These are phyloP conservation scores for Trichopria drosophilae DNA, from an alignment of 2,888 invertebrate species.

Conservation along the genomic window DNA sequence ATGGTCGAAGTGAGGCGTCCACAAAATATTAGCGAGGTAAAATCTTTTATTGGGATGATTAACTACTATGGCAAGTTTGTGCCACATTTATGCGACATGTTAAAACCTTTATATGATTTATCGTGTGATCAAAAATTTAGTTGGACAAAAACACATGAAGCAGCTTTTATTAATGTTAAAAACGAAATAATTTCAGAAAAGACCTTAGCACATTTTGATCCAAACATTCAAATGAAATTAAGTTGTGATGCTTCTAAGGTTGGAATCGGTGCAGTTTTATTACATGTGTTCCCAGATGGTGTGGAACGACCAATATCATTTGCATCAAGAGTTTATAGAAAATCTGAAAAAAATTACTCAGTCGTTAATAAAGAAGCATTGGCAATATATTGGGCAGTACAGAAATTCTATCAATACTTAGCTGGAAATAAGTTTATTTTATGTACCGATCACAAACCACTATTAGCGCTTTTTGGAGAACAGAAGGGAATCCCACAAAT, in stretches of 20 bases:
- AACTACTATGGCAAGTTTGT: conserved; percentile 54
- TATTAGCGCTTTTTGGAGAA: conserved; percentile 42
- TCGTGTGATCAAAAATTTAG: conserved; percentile 31
- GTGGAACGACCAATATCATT: conserved; percentile 40
- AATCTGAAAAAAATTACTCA: conserved; percentile 46
- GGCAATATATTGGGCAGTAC: conserved; percentile 46
- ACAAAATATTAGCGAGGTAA: conserved; percentile 36
- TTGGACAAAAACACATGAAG: conserved; percentile 33
- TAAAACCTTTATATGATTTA: conserved; percentile 44
- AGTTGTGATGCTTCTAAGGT: conserved; percentile 17
- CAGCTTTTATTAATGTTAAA: conserved; percentile 45
- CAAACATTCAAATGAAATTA: neutral
- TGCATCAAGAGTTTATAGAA: conserved; percentile 41
- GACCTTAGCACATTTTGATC: conserved; percentile 6
- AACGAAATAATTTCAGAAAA: too few relatives aligned
- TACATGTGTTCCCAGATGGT: conserved; percentile 38
- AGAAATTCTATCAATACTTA: conserved; percentile 48
- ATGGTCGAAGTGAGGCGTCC: conserved; percentile 42
- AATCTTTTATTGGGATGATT: conserved; percentile 46
- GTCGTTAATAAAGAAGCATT: conserved; percentile 47
- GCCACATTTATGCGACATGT: conserved; percentile 39
- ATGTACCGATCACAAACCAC: conserved; percentile 45
- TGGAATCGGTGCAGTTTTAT: conserved; percentile 42
- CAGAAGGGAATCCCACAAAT: conserved; percentile 46
- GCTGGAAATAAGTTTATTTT: too few relatives aligned